phyloP scores from a whole-genome alignment of 2,797 vertebrate genomes.

The Telmatherina bonti region DNA sequence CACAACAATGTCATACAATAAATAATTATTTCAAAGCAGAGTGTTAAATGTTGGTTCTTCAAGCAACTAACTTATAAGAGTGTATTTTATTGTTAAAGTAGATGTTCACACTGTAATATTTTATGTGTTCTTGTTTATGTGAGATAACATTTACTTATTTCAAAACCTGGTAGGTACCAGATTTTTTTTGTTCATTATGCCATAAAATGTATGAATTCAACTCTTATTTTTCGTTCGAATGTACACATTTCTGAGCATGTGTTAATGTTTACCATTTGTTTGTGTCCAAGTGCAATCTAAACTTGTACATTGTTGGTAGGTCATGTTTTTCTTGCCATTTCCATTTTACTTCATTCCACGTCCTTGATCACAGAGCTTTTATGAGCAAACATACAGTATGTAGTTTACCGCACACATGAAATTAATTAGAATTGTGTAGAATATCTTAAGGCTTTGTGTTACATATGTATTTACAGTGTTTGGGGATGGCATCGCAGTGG shows the following conservation, averaged over 20 bases:
- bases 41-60: neutral
- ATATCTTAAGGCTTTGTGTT: conserved; percentile 51
- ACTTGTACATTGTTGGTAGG: conserved; percentile 19
- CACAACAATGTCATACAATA: neutral
- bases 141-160: neutral
- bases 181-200: neutral
- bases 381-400: conserved; percentile 51
- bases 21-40: neutral
- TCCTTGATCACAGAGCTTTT: conserved; percentile 30
- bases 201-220: neutral
- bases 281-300: conserved; percentile 35
- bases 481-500: conserved; percentile 37
- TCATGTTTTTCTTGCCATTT: conserved; percentile 31
- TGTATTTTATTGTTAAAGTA: neutral
- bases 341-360: conserved; percentile 20
- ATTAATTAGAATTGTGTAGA: conserved; percentile 70
- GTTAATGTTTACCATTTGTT: conserved; percentile 12
- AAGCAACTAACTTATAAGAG: neutral
- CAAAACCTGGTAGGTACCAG: neutral
- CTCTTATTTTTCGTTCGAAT: neutral
- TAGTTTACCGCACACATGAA: conserved; percentile 63
- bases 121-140: neutral
- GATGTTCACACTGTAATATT: neutral
- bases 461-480: conserved; percentile 31
- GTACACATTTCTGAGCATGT: neutral